These are phyloP conservation scores for Cranoglanis bouderius DNA, from an alignment of 2,113 vertebrate genomes.

Conservation along the genomic window DNA sequence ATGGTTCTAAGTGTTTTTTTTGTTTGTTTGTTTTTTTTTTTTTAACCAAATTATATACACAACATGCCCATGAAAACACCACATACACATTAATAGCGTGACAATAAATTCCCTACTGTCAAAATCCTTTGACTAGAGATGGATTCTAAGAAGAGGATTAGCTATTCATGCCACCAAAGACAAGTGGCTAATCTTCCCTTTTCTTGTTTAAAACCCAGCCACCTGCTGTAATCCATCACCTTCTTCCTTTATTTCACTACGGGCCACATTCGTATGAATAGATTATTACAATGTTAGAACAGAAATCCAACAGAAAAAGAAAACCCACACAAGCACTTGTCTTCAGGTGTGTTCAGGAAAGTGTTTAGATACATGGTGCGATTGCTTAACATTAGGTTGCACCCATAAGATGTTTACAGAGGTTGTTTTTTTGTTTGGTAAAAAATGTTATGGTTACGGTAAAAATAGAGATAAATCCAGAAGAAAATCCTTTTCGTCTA, in stretches of 20 bases:
- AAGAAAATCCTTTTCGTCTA: background rate
- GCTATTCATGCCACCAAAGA: slow-evolving; percentile 55
- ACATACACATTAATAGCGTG: background rate
- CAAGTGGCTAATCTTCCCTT: slow-evolving; percentile 40
- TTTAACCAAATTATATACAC: background rate
- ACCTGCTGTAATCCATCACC: slow-evolving; percentile 65
- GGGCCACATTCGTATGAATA: slow-evolving; percentile 61
- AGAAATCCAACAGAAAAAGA: slow-evolving; percentile 46
- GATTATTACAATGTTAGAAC: slow-evolving; percentile 53
- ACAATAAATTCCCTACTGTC: slow-evolving; percentile 33
- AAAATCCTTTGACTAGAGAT: slow-evolving; percentile 45
- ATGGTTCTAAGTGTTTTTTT: too few relatives aligned
- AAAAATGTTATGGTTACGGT: too few relatives aligned
- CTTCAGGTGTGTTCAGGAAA: background rate
- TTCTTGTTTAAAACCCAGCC: slow-evolving; percentile 44
- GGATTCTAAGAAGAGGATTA: slow-evolving; percentile 50
- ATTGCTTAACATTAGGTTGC: too few relatives aligned
- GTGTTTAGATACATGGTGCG: background rate
- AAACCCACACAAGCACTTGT: background rate
- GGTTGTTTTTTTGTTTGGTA: slow-evolving; percentile 7
- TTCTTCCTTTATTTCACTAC: slow-evolving; percentile 50
- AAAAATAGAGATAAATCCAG: background rate
- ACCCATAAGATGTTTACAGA: background rate
- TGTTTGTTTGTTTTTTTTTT: too few relatives aligned
- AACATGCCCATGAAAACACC: background rate